phyloP scores from a whole-genome alignment of 2,797 vertebrate genomes.

The Periophthalmus magnuspinnatus region DNA sequence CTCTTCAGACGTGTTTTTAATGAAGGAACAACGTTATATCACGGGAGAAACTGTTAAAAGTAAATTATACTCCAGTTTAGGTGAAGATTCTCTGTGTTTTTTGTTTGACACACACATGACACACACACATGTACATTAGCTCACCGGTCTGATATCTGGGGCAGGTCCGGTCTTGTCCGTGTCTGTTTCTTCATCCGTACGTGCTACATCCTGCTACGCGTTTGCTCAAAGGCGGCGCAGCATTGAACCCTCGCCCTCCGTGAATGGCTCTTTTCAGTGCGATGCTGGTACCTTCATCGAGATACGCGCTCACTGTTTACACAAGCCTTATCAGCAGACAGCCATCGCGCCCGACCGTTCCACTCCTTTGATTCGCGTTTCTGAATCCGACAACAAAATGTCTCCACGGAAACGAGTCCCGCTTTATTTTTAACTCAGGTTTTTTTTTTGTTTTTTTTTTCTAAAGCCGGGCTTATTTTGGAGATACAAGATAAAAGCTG shows the following conservation, averaged over 20 bases:
- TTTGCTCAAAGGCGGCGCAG: conserved; percentile 5
- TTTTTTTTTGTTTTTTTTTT: not conserved
- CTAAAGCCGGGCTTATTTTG: not conserved
- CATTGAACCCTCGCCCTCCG: conserved; percentile 42
- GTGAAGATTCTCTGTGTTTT: not conserved
- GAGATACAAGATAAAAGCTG: conserved; percentile 2
- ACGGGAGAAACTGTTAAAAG: too few species aligned
- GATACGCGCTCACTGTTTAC: conserved; percentile 61
- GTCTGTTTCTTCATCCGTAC: not conserved
- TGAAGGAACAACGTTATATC: too few species aligned
- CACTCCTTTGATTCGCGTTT: conserved; percentile 35
- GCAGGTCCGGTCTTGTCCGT: not conserved
- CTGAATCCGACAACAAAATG: conserved; percentile 17
- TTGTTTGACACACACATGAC: not conserved
- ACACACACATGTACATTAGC: not conserved
- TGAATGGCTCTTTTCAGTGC: conserved; percentile 32
- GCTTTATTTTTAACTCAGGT: not conserved
- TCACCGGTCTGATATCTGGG: not conserved
- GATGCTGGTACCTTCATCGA: conserved; percentile 69
- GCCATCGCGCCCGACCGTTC: conserved; percentile 31
- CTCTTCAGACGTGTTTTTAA: too few species aligned
- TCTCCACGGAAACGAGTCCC: conserved; percentile 18
- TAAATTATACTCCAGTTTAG: too few species aligned
- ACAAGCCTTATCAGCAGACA: conserved; percentile 60
- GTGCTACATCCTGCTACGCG: conserved; percentile 2